Percentiles rank a stretch among this genome's conserved stretches.
phyloP scores from a whole-genome alignment of 2,888 invertebrate genomes.

The Leucophenga maculata region DNA sequence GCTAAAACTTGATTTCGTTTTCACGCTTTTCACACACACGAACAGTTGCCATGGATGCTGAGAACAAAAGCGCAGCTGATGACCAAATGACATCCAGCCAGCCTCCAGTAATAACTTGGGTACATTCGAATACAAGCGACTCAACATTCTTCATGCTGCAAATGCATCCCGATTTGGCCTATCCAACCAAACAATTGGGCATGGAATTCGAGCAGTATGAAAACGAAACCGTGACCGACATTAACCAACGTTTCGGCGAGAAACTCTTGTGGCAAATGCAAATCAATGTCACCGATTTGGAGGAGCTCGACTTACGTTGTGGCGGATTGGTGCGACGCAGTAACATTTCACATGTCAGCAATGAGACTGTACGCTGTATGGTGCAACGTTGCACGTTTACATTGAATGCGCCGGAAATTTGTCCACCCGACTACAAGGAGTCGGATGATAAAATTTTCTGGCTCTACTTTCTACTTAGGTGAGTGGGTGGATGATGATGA shows the following conservation, averaged over 20 bases:
- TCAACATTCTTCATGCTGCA: constrained; percentile 78
- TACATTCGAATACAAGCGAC: constrained; percentile 67
- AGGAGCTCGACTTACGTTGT: constrained; percentile 82
- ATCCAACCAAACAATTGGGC: constrained; percentile 83
- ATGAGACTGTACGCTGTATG: constrained; percentile 81
- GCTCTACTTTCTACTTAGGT: constrained; percentile 82
- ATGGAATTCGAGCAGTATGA: constrained; percentile 84
- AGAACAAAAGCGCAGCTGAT: constrained; percentile 16
- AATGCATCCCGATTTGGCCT: constrained; percentile 83
- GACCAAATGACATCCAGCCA: neutral
- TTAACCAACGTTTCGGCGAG: constrained; percentile 80
- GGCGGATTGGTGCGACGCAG: constrained; percentile 81
- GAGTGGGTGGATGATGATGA: constrained; percentile 36
- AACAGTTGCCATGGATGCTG: constrained; percentile 45
- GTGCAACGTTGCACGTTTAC: constrained; percentile 84
- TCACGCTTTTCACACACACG: neutral
- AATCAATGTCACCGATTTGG: constrained; percentile 82
- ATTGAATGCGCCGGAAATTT: constrained; percentile 83
- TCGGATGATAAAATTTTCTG: constrained; percentile 86
- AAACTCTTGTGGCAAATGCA: constrained; percentile 78
- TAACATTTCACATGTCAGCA: constrained; percentile 78
- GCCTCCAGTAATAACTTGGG: constrained; percentile 53
- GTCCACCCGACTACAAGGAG: constrained; percentile 85
- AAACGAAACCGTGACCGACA: constrained; percentile 82
- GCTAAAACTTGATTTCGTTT: constrained; percentile 18